Percentiles rank a stretch among this genome's conserved stretches.
Conservation (phyloP, 1,140 invertebrate species). For the Zaprionus inermis region DNA sequence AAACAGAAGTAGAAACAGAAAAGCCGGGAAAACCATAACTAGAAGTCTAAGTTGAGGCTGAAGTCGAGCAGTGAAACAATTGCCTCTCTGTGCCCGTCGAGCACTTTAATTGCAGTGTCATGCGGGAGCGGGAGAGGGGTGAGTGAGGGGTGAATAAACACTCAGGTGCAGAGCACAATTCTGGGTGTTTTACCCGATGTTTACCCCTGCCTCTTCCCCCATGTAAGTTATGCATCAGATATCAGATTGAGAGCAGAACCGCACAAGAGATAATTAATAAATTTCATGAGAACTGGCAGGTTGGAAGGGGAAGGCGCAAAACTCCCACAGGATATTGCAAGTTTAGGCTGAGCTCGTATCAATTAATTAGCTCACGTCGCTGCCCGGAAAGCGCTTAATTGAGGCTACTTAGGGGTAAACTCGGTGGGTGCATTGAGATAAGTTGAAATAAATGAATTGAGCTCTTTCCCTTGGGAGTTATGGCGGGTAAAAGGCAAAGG, state of each 20-base stretch:
- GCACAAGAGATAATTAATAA: conserved; percentile 18
- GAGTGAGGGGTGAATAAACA: background rate
- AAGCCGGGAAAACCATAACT: background rate
- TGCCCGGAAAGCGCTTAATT: background rate
- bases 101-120: conserved; percentile 35
- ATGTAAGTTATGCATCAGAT: conserved; percentile 11
- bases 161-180: conserved; percentile 8
- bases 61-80: conserved; percentile 15
- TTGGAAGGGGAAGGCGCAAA: background rate
- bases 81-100: background rate
- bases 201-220: background rate
- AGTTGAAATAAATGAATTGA: background rate
- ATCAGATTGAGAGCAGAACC: conserved; percentile 8
- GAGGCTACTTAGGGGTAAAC: background rate
- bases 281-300: background rate
- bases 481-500: background rate
- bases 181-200: conserved; percentile 11
- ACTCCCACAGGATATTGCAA: conserved; percentile 1
- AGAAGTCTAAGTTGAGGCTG: background rate
- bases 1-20: background rate
- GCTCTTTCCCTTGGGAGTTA: background rate
- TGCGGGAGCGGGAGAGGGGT: background rate
- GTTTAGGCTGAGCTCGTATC: background rate
- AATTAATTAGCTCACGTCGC: background rate
- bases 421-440: too few relatives aligned